Percentiles rank a stretch among this genome's conserved stretches.
Evolutionary conservation across 1,140 invertebrate genomes (phyloP).

Genomic region (Anagrus nilaparvatae): DNA sequence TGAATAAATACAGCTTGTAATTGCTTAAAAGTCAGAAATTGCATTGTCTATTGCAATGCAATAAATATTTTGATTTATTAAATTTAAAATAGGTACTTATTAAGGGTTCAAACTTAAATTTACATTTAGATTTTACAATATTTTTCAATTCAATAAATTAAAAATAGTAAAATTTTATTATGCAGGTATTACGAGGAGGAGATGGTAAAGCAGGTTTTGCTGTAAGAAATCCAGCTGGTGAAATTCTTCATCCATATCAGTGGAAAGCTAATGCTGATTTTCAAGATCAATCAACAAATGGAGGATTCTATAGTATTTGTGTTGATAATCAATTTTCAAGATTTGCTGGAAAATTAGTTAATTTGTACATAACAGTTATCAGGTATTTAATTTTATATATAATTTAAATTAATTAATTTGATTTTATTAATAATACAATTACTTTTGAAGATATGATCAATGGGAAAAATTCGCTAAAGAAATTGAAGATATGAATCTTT

Average conservation of each 20-base stretch:
- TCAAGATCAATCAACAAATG: conserved; percentile 65
- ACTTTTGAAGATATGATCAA: conserved; percentile 65
- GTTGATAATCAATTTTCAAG: conserved; percentile 91
- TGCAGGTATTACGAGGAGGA: conserved; percentile 77
- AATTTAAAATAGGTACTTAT: no score
- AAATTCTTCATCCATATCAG: conserved; percentile 80
- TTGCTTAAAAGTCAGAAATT: no score
- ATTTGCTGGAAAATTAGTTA: conserved; percentile 85
- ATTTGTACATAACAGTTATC: conserved; percentile 87
- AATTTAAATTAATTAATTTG: background rate
- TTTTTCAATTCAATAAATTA: no score
- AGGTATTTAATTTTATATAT: conserved; percentile 39
- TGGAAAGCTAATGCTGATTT: conserved; percentile 81
- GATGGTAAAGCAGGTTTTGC: conserved; percentile 89
- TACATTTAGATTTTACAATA: no score
- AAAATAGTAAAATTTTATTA: no score
- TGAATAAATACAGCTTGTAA: no score
- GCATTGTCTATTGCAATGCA: no score
- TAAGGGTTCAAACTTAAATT: background rate
- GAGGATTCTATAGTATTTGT: conserved; percentile 88
- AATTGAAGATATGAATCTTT: conserved; percentile 74
- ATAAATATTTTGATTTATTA: no score
- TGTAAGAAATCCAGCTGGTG: conserved; percentile 71
- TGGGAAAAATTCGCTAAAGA: conserved; percentile 90
- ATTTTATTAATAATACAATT: conserved; percentile 1